Conservation (phyloP, 1,140 invertebrate species). For the Harpegnathos saltator region DNA sequence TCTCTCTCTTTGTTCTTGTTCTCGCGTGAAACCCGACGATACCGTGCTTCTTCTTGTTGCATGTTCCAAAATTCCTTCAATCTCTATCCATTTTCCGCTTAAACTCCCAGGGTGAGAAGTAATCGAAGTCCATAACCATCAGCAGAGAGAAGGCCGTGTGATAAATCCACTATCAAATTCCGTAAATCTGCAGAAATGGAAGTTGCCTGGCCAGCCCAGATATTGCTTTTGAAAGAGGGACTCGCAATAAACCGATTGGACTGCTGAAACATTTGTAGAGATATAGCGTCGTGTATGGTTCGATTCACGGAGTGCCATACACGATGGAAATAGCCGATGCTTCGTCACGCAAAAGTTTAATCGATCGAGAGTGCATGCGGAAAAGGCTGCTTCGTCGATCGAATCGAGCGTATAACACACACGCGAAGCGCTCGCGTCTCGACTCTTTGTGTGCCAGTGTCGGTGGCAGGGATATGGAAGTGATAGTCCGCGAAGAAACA, state of each 20-base stretch:
- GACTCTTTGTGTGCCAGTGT: too few relatives aligned
- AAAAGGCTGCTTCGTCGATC: not conserved
- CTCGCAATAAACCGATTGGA: not conserved
- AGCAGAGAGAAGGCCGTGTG: too few relatives aligned
- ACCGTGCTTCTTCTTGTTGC: too few relatives aligned
- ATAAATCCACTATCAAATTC: not conserved
- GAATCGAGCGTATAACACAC: not conserved
- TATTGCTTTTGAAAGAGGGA: conserved; percentile 1
- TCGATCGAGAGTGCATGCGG: conserved; percentile 7
- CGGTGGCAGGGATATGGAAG: too few relatives aligned
- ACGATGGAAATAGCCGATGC: conserved; percentile 35
- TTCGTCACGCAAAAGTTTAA: conserved; percentile 29
- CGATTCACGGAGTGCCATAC: not conserved
- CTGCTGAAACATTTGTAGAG: not conserved
- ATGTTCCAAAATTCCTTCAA: too few relatives aligned
- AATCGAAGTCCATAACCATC: too few relatives aligned
- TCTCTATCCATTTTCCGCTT: too few relatives aligned
- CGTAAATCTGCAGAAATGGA: not conserved
- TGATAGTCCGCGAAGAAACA: not conserved
- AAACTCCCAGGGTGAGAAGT: too few relatives aligned
- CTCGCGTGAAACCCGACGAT: too few relatives aligned
- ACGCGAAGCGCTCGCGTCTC: too few relatives aligned
- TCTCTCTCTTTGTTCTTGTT: too few relatives aligned
- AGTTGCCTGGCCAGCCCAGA: not conserved
- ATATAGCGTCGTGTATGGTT: not conserved